These are phyloP conservation scores for Geothlypis trichas DNA, from an alignment of 2,113 vertebrate genomes.

Conservation along the genomic window DNA sequence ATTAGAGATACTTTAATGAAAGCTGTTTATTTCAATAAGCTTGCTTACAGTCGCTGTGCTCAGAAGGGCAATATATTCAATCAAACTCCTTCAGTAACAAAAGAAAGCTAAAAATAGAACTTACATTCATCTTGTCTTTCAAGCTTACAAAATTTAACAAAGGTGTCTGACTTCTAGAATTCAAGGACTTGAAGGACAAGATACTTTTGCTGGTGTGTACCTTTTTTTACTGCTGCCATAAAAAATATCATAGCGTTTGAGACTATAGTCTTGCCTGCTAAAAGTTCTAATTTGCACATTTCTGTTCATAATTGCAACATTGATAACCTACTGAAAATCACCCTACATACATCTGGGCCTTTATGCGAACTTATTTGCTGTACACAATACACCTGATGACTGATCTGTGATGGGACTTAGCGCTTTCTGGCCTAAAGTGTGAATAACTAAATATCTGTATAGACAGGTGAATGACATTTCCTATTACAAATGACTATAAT, in stretches of 20 bases:
- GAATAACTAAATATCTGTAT: background rate
- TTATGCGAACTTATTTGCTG: background rate
- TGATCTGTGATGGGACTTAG: background rate
- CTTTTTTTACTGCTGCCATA: background rate
- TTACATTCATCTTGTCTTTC: background rate
- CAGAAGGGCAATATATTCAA: background rate
- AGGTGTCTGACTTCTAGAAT: background rate
- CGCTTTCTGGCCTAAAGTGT: background rate
- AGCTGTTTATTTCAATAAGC: slow-evolving; percentile 17
- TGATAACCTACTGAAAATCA: background rate
- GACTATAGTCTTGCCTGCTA: background rate
- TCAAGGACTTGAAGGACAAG: background rate
- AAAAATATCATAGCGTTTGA: background rate
- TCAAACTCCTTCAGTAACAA: background rate
- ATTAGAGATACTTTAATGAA: background rate
- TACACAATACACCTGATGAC: background rate
- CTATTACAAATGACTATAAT: background rate
- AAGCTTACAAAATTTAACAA: background rate
- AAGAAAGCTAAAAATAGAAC: background rate
- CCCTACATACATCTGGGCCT: background rate
- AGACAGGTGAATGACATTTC: background rate
- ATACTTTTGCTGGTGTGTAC: background rate
- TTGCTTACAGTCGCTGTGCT: background rate
- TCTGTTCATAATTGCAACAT: background rate
- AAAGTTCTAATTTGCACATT: background rate